phyloP scores from a whole-genome alignment of 2,888 invertebrate species.

The Ormyrus thymus region DNA sequence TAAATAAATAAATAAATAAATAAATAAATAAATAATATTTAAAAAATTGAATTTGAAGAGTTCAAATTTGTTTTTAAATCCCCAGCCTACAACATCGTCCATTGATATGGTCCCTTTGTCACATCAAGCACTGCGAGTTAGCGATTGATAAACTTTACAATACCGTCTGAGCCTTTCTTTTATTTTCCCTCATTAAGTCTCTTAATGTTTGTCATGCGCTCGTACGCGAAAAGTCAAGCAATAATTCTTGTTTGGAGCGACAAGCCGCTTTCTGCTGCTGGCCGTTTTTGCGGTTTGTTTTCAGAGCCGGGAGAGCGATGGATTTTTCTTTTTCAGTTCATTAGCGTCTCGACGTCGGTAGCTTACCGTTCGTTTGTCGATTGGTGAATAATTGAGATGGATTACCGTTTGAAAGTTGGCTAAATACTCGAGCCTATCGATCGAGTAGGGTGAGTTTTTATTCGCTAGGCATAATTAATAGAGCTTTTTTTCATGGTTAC shows the following conservation, averaged over 20 bases:
- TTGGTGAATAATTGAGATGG: conserved; percentile 37
- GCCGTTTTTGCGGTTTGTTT: too few relatives aligned
- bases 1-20: too few relatives aligned
- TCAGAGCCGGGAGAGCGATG: neutral
- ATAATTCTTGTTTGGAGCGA: neutral
- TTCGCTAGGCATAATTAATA: conserved; percentile 21
- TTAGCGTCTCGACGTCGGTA: neutral
- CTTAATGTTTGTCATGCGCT: neutral
- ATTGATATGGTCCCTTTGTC: too few relatives aligned
- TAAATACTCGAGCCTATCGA: neutral
- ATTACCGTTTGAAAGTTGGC: conserved; percentile 3
- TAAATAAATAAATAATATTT: too few relatives aligned
- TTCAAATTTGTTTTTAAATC: too few relatives aligned
- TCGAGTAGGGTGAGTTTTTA: neutral
- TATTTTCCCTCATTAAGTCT: too few relatives aligned
- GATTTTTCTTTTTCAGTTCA: conserved; percentile 22
- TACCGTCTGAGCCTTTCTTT: too few relatives aligned
- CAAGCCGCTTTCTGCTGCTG: too few relatives aligned
- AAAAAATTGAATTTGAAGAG: too few relatives aligned
- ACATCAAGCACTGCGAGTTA: too few relatives aligned
- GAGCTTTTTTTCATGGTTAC: conserved; percentile 14
- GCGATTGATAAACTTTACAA: too few relatives aligned
- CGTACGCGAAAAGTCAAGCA: neutral
- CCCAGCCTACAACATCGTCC: too few relatives aligned
- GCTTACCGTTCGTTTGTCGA: conserved; percentile 4